phyloP scores from a whole-genome alignment of 2,113 vertebrate genomes.

The Eulemur rufifrons region DNA sequence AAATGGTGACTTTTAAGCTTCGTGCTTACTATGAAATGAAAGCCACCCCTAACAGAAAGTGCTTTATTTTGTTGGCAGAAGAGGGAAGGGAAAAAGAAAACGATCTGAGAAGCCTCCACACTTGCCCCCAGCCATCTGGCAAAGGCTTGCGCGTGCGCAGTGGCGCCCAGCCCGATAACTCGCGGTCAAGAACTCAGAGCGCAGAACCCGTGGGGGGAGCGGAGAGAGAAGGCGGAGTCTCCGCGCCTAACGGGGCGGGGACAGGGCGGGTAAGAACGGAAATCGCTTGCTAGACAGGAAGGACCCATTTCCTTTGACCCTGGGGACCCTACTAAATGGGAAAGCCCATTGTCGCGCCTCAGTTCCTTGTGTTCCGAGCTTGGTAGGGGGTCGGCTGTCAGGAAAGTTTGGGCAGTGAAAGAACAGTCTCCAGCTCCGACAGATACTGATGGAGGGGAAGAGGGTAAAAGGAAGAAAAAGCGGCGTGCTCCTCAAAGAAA shows the following conservation, averaged over 20 bases:
- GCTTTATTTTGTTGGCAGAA: neutral
- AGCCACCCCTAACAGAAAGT: neutral
- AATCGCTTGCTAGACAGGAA: neutral
- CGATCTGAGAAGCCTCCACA: rapidly evolving
- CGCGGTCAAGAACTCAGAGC: neutral
- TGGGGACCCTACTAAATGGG: rapidly evolving
- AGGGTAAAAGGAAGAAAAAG: rapidly evolving
- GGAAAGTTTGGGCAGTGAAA: rapidly evolving
- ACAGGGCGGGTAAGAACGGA: neutral
- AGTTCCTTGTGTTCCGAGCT: rapidly evolving
- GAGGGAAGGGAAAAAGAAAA: rapidly evolving
- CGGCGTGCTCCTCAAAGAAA: rapidly evolving
- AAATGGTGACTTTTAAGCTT: neutral
- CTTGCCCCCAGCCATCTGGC: rapidly evolving
- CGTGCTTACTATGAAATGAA: neutral
- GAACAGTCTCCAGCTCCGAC: rapidly evolving
- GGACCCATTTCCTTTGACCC: neutral
- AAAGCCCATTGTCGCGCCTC: rapidly evolving
- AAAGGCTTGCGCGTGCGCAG: constrained; percentile 12
- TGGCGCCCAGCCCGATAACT: neutral
- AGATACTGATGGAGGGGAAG: rapidly evolving
- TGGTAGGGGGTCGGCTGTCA: rapidly evolving
- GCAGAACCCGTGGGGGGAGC: neutral
- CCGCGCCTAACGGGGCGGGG: neutral
- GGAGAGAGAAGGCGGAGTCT: neutral